A percentile compares a stretch with the other conserved stretches of the same genome.
phyloP scores from a whole-genome alignment of 2,888 invertebrate genomes.

The Endotricha flammealis region DNA sequence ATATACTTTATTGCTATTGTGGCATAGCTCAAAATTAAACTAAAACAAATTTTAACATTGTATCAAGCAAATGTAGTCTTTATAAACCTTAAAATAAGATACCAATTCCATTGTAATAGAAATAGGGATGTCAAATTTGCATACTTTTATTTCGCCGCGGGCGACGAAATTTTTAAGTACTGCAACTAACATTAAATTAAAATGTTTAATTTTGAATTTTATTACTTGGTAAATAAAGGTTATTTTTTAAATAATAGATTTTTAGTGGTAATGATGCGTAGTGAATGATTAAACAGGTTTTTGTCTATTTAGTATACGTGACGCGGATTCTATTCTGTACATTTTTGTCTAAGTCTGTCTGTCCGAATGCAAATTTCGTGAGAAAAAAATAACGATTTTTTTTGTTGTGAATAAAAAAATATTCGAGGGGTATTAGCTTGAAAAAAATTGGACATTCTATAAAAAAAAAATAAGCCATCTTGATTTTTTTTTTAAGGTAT shows the following conservation, averaged over 20 bases:
- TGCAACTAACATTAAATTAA: conserved; percentile 23
- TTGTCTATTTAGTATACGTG: conserved; percentile 65
- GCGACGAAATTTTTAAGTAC: conserved; percentile 30
- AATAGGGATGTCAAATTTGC: conserved; percentile 47
- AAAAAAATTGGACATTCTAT: no score
- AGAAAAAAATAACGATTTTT: no score
- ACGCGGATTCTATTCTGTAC: conserved; percentile 43
- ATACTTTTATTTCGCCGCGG: conserved; percentile 49
- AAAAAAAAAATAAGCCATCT: background rate
- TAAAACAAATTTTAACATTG: background rate
- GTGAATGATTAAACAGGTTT: conserved; percentile 70
- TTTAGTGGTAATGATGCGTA: conserved; percentile 52
- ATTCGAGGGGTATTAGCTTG: no score
- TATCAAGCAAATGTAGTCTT: conserved; percentile 16
- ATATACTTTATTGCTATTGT: background rate
- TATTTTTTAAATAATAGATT: conserved; percentile 15
- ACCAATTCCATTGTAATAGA: background rate
- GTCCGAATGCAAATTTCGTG: conserved; percentile 58
- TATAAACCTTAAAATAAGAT: background rate
- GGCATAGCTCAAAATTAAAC: background rate
- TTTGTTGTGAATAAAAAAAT: no score
- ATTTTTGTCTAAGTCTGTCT: conserved; percentile 42
- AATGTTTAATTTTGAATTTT: conserved; percentile 19
- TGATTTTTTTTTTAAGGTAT: no score
- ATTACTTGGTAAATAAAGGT: conserved; percentile 20